Conservation (phyloP, 1,140 invertebrate genomes). For the Chironomus tepperi region DNA sequence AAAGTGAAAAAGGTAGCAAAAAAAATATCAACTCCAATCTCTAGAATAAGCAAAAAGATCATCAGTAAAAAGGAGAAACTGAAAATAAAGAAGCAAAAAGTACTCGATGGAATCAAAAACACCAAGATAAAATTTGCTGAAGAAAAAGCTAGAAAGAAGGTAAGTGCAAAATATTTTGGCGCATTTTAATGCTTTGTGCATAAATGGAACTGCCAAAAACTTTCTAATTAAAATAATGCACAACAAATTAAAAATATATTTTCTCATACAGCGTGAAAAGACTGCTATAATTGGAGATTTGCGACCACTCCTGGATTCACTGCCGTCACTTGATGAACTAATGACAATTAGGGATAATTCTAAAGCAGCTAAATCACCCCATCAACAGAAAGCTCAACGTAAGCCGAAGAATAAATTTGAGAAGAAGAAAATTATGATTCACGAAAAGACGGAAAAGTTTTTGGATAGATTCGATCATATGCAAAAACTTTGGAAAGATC, state of each 20-base stretch:
- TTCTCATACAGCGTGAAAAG: conserved; percentile 27
- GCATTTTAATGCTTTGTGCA: too few species aligned
- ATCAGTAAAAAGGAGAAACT: conserved; percentile 31
- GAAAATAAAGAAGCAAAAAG: conserved; percentile 30
- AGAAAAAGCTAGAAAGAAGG: conserved; percentile 30
- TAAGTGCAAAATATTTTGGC: too few species aligned
- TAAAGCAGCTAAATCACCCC: neutral
- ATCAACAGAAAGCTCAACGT: conserved; percentile 25
- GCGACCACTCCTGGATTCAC: conserved; percentile 35
- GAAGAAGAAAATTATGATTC: conserved; percentile 28
- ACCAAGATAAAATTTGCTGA: conserved; percentile 30
- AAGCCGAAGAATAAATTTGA: conserved; percentile 33
- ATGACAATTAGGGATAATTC: conserved; percentile 27
- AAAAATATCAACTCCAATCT: neutral
- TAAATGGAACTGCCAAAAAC: too few species aligned
- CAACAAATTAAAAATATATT: too few species aligned
- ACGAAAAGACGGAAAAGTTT: conserved; percentile 30
- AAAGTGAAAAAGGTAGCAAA: neutral
- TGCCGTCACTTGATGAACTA: conserved; percentile 36
- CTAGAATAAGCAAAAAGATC: neutral
- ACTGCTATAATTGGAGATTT: conserved; percentile 35
- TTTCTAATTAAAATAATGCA: too few species aligned
- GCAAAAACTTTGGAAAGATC: conserved; percentile 35
- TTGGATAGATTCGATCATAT: conserved; percentile 31
- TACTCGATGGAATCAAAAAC: conserved; percentile 26